Evolutionary conservation across 2,888 invertebrate species (phyloP).

Genomic region (Scaptomyza polygonia): DNA sequence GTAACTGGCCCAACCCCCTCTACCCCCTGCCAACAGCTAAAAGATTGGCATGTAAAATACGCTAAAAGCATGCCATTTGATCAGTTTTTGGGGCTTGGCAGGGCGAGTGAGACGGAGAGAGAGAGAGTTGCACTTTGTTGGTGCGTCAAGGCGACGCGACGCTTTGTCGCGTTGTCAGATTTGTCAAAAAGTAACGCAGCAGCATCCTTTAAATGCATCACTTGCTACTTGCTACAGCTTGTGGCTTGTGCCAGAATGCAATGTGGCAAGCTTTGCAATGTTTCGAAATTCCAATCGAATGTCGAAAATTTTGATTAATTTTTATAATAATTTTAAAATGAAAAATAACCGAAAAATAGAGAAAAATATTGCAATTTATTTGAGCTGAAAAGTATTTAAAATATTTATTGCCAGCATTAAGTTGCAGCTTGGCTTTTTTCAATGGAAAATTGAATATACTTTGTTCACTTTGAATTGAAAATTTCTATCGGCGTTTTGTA

Average conservation of each 20-base stretch:
- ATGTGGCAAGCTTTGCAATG: constrained; percentile 27
- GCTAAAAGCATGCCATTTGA: constrained; percentile 77
- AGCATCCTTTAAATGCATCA: constrained; percentile 59
- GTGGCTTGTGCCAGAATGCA: constrained; percentile 30
- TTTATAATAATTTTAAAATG: no score
- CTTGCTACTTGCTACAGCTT: constrained; percentile 43
- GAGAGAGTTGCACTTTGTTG: not conserved
- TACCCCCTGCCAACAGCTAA: constrained; percentile 28
- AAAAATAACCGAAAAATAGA: no score
- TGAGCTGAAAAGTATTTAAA: no score
- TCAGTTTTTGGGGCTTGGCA: constrained; percentile 16
- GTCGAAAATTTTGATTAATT: not conserved
- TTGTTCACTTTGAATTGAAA: no score
- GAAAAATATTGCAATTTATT: no score
- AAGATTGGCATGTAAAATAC: constrained; percentile 80
- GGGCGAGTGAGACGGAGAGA: no score
- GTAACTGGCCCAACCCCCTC: constrained; percentile 31
- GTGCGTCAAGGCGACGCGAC: constrained; percentile 64
- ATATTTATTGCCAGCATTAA: no score
- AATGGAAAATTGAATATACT: no score
- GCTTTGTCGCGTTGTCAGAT: constrained; percentile 76
- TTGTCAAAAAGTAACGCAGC: constrained; percentile 61
- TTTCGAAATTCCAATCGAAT: constrained; percentile 16
- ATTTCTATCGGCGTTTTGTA: not conserved
- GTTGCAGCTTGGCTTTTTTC: no score